These are phyloP conservation scores for Incurvaria masculella DNA, from an alignment of 2,888 invertebrate species.

Conservation along the genomic window DNA sequence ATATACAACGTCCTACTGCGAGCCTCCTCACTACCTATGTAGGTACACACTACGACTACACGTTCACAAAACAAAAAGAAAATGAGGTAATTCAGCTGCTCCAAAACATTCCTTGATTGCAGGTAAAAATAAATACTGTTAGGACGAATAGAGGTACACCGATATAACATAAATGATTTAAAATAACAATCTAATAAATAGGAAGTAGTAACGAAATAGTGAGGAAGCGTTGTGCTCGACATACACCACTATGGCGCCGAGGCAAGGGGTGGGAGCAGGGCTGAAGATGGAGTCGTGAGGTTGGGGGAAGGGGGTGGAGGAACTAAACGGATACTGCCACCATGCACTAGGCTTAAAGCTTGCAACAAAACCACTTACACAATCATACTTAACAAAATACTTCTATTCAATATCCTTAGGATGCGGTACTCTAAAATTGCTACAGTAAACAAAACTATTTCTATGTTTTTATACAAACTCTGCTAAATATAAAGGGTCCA, in stretches of 20 bases:
- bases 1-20: slow-evolving; percentile 1
- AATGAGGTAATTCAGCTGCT: slow-evolving; percentile 46
- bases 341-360: too few species aligned
- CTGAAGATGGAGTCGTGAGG: too few species aligned
- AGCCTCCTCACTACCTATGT: slow-evolving; percentile 35
- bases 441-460: too few species aligned
- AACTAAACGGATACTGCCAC: too few species aligned
- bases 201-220: slow-evolving; percentile 36
- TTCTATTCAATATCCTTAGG: too few species aligned
- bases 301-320: too few species aligned
- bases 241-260: too few species aligned
- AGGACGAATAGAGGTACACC: slow-evolving; percentile 37
- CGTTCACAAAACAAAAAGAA: slow-evolving; percentile 34
- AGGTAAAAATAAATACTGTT: slow-evolving; percentile 49
- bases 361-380: neutral
- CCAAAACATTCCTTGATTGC: slow-evolving; percentile 16
- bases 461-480: too few species aligned
- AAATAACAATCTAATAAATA: slow-evolving; percentile 27
- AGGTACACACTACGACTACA: slow-evolving; percentile 48
- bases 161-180: slow-evolving; percentile 20
- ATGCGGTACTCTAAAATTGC: too few species aligned
- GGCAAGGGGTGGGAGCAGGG: too few species aligned
- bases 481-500: too few species aligned
- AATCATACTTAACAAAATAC: too few species aligned
- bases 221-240: slow-evolving; percentile 50